Evolutionary conservation across 2,113 vertebrate species (phyloP).

Genomic region (Nannospalax galili): DNA sequence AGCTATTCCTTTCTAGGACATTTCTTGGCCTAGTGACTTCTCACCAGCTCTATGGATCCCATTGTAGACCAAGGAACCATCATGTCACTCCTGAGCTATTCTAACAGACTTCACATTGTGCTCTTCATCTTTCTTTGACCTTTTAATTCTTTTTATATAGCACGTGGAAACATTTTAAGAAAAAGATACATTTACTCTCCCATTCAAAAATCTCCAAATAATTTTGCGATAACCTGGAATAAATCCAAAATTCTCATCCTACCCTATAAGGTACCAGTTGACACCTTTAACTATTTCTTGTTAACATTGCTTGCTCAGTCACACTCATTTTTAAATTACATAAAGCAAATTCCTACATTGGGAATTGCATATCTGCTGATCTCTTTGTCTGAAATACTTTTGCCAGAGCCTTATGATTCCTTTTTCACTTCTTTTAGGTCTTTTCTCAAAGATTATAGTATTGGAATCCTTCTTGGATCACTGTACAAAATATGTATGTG

Average conservation of each 20-base stretch:
- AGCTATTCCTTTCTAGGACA: neutral
- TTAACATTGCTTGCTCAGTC: neutral
- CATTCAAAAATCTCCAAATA: neutral
- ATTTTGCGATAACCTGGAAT: neutral
- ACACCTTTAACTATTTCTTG: neutral
- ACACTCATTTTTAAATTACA: neutral
- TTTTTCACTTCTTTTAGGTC: neutral
- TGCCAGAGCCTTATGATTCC: neutral
- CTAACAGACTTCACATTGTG: neutral
- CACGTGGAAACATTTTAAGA: neutral
- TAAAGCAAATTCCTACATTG: neutral
- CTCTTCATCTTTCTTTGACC: neutral
- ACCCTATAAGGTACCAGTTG: neutral
- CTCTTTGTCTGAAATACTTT: neutral
- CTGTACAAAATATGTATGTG: neutral
- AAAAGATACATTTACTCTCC: neutral
- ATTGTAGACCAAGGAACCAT: neutral
- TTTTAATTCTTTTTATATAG: neutral
- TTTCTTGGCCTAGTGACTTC: neutral
- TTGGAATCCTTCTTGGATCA: neutral
- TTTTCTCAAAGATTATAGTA: constrained; percentile 10
- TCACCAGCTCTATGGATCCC: neutral
- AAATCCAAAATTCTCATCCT: neutral
- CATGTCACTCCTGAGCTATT: neutral
- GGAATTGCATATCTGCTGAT: neutral